These are phyloP conservation scores for Sebastes oblongus DNA, from an alignment of 2,797 vertebrate genomes.

Conservation along the genomic window DNA sequence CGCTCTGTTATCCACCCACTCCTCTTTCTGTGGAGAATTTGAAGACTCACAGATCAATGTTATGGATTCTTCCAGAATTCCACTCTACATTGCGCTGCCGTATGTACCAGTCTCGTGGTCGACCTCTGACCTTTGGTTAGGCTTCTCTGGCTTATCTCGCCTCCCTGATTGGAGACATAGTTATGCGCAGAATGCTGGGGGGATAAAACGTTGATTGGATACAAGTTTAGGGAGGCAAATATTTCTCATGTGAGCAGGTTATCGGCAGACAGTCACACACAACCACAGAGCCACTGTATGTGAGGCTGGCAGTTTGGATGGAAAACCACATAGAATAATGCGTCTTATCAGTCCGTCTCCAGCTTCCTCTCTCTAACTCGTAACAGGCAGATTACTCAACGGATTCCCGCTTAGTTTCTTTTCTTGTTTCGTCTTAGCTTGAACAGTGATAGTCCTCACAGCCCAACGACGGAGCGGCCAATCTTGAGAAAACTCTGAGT, in stretches of 20 bases:
- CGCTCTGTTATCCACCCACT: neutral
- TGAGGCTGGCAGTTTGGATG: conserved; percentile 35
- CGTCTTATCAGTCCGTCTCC: conserved; percentile 50
- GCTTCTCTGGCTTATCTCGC: conserved; percentile 1
- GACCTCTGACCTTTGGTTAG: conserved; percentile 10
- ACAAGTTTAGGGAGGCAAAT: conserved; percentile 24
- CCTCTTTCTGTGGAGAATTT: neutral
- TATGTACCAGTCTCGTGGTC: neutral
- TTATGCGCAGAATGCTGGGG: conserved; percentile 30
- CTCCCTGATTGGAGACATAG: neutral
- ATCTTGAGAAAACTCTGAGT: conserved; percentile 42
- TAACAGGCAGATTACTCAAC: conserved; percentile 7
- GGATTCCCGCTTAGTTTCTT: neutral
- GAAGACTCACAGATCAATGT: conserved; percentile 21
- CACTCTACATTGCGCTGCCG: neutral
- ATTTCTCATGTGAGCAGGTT: conserved; percentile 17
- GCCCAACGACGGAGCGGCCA: neutral
- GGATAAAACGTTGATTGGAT: conserved; percentile 14
- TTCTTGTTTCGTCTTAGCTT: neutral
- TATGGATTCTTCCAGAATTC: conserved; percentile 44
- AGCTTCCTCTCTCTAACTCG: conserved; percentile 45
- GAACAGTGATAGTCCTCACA: conserved; percentile 15
- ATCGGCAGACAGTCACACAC: conserved; percentile 1
- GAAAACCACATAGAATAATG: conserved; percentile 20
- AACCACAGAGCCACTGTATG: neutral